Base-by-base conservation (phyloP, 2,888 invertebrate genomes). In the Lasius platythorax region DNA sequence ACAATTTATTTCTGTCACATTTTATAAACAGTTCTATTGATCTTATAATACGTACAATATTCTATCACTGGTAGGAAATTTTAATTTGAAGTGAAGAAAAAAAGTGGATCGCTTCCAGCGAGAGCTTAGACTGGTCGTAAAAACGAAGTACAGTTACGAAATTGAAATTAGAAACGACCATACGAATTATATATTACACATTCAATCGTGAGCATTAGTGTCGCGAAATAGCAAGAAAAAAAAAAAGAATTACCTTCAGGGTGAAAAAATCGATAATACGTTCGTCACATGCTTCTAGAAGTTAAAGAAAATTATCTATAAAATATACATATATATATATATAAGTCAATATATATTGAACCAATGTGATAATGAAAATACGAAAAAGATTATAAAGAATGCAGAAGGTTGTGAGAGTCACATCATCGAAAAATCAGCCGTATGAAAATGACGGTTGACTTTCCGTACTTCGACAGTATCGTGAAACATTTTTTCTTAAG, bases 261-360 rank as follows among this genome's bases (percentile, higher is more conserved):
- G 18, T 18, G 11, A 58, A n/a, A 40, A 56, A 61, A 78, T 23
- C 33, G 61, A 50, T 70, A 82, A 82, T 66, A 78, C 58, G 6
- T 28, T 78, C 15, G 70, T 23, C 64, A 67, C 67, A 63, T 70
- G 64, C 61, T 81, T 85, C 37, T 84, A 84, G 85, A 67, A 70
- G 37, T 81, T 63, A 85, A 85, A 85, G 73, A 82, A 75, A 37
- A 66, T 88, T 83, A 87, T 82, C 66, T 85, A 76, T 82, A 79
- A 88, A 91, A 87, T 87, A 53, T 53, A 53, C 15, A 46, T 37
- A 37, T 5, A 37, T 5, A 53, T 46, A 46, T 46, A 15, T 53
- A n/a, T 53, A 53, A 91, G 91, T 91, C 91, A 91, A 91, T 91
- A 91, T 87, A 37, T 37, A 84, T 88, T 68, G 88, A 88, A 89